Evolutionary conservation across 2,888 invertebrate species (phyloP).

Genomic region (Xanthorhoe spadicearia): DNA sequence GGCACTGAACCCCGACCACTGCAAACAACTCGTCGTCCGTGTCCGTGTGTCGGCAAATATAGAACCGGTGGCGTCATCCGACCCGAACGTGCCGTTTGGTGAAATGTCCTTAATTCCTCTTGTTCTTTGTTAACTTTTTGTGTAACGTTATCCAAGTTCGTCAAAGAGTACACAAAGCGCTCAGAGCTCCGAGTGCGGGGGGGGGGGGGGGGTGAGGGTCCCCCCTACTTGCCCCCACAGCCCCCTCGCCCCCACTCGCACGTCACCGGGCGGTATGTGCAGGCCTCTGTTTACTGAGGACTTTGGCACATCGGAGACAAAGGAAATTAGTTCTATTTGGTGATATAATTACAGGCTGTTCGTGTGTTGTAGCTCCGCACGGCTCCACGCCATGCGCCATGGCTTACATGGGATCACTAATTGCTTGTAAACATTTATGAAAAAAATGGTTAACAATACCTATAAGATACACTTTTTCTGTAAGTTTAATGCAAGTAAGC

Average conservation of each 20-base stretch:
- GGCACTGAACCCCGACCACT: neutral
- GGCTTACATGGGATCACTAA: neutral
- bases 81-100: slow-evolving; percentile 8
- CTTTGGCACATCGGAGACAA: slow-evolving; percentile 30
- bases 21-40: neutral
- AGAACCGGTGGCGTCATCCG: neutral
- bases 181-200: slow-evolving; percentile 6
- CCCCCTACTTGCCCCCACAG: neutral
- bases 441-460: neutral
- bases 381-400: neutral
- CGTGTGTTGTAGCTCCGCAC: neutral
- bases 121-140: slow-evolving; percentile 19
- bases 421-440: neutral
- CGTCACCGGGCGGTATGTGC: slow-evolving; percentile 3
- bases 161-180: slow-evolving; percentile 22
- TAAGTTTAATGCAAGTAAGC: neutral
- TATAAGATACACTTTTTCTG: neutral
- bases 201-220: slow-evolving; percentile 1
- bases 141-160: slow-evolving; percentile 21
- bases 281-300: slow-evolving; percentile 22
- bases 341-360: slow-evolving; percentile 19
- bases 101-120: slow-evolving; percentile 10
- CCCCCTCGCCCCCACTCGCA: slow-evolving; percentile 3
- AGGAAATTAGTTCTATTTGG: slow-evolving; percentile 30
- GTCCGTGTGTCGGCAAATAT: neutral